Base-by-base conservation (phyloP, 2,797 vertebrate genomes). In the Pseudomugil tenellus region DNA sequence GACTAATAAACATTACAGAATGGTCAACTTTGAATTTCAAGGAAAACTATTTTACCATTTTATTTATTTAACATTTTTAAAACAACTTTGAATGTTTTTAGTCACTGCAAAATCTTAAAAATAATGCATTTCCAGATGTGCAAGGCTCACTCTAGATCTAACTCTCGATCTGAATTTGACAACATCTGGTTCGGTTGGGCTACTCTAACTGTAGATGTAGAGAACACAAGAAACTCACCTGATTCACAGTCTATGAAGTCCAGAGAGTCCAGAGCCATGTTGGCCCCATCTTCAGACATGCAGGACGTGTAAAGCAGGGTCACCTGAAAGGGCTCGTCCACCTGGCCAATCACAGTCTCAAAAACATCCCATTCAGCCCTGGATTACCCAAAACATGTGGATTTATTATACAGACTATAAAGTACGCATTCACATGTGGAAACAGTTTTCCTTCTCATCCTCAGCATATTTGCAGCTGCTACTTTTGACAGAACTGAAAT, bases 211-310 rank as follows among this genome's bases (percentile, higher is more conserved):
- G 53, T 13, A 63, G 23, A 12, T 58, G 9, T 23, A 5, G 0
- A 61, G 8, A 29, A 29, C 10, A 43, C 0, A 21, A 29, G 19
- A 2, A 54, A 67, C 74, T 79, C 31, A 90, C 94, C 92, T 56
- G 68, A 65, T 29, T 86, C 85, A 83, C 96, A 96, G 84, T 93
- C 90, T 48, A 83, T 87, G 61, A 97, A 85, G 34, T 93, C 82
- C 76, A 97, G 87, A 21, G 95, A 95, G 85, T 96, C 94, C 70
- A 97, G 77, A 51, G 93, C 95, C 84, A 97, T 61, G 2, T 86
- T 59, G 67, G 62, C 87, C 37, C 77, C 70, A 6, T 21, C 62
- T 21, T 85, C 72, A 29, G 65, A 67, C 72, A 79, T 81, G 78
- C 95, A 96, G 68, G 78, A 90, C 32, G 92, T 92, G 86, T 96